These are phyloP conservation scores for Camponotus vicinus DNA, from an alignment of 1,140 invertebrate genomes.

Conservation along the genomic window DNA sequence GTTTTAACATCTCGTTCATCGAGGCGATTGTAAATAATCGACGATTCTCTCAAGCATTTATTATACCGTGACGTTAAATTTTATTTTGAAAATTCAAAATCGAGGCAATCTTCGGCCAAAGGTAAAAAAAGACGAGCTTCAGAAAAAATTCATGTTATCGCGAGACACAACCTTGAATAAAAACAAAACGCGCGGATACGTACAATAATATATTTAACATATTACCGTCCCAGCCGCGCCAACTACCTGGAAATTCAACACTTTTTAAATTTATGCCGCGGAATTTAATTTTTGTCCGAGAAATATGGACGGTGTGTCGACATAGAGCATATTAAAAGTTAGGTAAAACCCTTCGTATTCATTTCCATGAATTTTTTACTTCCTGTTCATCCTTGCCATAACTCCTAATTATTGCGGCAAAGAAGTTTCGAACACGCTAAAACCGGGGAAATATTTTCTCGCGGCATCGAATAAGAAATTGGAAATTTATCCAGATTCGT, in stretches of 20 bases:
- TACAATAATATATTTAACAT: slow-evolving; percentile 28
- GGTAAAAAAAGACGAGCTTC: background rate
- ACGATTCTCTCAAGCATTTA: background rate
- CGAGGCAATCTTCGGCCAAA: background rate
- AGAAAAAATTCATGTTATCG: slow-evolving; percentile 21
- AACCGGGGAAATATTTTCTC: slow-evolving; percentile 18
- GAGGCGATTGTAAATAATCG: slow-evolving; percentile 30
- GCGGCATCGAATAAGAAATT: no score
- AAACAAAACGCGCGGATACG: background rate
- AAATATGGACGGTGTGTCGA: slow-evolving; percentile 54
- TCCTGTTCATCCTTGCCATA: slow-evolving; percentile 25
- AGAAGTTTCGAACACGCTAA: slow-evolving; percentile 35
- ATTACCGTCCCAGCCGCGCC: background rate
- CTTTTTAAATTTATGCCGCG: slow-evolving; percentile 47
- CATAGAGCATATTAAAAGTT: slow-evolving; percentile 49
- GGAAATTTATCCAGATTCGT: background rate
- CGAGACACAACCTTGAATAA: background rate
- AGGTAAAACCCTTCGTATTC: slow-evolving; percentile 41
- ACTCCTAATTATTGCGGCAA: slow-evolving; percentile 38
- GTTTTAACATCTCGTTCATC: slow-evolving; percentile 25
- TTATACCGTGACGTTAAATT: slow-evolving; percentile 12
- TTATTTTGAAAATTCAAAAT: background rate
- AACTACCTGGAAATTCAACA: slow-evolving; percentile 37
- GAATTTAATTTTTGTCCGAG: slow-evolving; percentile 49
- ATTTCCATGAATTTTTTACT: slow-evolving; percentile 40